Conservation (phyloP, 2,797 vertebrate genomes). For the Diceros bicornis region DNA sequence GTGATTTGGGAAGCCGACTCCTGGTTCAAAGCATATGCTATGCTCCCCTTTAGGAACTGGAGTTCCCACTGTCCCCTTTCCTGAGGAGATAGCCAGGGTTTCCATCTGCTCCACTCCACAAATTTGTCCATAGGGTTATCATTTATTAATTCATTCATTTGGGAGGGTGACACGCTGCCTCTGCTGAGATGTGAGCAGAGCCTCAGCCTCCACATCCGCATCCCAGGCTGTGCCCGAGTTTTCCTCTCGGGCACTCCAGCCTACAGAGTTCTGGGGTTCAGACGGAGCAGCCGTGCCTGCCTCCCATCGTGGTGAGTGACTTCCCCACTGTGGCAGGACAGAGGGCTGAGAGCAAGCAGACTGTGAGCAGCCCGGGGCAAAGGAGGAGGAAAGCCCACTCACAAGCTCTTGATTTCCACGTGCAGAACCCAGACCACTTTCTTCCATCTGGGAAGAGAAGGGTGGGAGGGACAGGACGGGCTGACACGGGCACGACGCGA, state of each 20-base stretch:
- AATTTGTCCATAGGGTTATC: conserved; percentile 73
- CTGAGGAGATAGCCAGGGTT: conserved; percentile 10
- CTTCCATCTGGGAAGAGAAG: background rate
- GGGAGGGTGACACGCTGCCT: conserved; percentile 64
- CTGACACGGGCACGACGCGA: too few relatives aligned
- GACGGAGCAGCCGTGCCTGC: background rate
- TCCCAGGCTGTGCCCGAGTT: background rate
- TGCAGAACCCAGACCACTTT: background rate
- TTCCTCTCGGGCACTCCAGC: background rate
- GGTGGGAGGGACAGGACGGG: background rate
- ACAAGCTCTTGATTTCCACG: background rate
- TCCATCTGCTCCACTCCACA: conserved; percentile 66
- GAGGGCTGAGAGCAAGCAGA: background rate
- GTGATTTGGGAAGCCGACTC: background rate
- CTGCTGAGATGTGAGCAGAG: conserved; percentile 32
- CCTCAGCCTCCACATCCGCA: background rate
- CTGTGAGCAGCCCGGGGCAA: background rate
- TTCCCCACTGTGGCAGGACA: background rate
- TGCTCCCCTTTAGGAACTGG: background rate
- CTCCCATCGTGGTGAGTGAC: conserved; percentile 66
- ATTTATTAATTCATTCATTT: conserved; percentile 79
- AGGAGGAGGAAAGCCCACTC: background rate
- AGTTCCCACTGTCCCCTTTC: conserved; percentile 9
- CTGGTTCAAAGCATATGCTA: background rate
- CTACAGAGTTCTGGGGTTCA: background rate